These are phyloP conservation scores for Xyliphius kryptos DNA, from an alignment of 2,113 vertebrate species.

Conservation along the genomic window DNA sequence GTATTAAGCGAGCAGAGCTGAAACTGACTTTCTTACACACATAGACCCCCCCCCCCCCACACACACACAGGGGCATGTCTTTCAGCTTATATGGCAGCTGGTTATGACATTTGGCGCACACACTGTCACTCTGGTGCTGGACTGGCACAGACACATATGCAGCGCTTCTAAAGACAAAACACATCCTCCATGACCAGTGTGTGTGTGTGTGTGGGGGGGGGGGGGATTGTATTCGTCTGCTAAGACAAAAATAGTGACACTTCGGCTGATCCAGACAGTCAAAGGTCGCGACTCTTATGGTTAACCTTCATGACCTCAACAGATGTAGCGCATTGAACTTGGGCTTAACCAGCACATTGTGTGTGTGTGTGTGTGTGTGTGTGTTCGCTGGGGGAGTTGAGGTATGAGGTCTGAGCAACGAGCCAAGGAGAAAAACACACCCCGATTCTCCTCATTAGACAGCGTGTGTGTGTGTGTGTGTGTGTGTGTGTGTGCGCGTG, in stretches of 20 bases:
- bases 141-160: conserved; percentile 22
- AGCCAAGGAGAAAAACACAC: conserved; percentile 24
- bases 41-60: not conserved
- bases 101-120: conserved; percentile 12
- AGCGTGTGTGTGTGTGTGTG: conserved; percentile 31
- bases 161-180: not conserved
- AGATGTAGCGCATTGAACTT: conserved; percentile 18
- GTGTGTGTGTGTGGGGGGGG: conserved; percentile 13
- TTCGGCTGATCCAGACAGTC: conserved; percentile 1
- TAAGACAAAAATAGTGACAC: conserved; percentile 8
- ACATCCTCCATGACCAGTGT: not conserved
- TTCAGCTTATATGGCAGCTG: conserved; percentile 22
- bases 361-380: conserved; percentile 7
- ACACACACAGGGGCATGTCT: conserved; percentile 6
- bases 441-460: not conserved
- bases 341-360: conserved; percentile 18
- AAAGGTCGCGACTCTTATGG: conserved; percentile 9
- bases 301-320: conserved; percentile 19
- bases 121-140: conserved; percentile 2
- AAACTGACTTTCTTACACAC: too few species aligned
- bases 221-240: not conserved
- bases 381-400: conserved; percentile 13
- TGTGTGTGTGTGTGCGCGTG: conserved; percentile 12
- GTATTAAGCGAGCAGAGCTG: too few species aligned
- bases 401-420: conserved; percentile 11